Base-by-base conservation (phyloP, 2,888 invertebrate genomes). In the Ommatoiulus sabulosus region DNA sequence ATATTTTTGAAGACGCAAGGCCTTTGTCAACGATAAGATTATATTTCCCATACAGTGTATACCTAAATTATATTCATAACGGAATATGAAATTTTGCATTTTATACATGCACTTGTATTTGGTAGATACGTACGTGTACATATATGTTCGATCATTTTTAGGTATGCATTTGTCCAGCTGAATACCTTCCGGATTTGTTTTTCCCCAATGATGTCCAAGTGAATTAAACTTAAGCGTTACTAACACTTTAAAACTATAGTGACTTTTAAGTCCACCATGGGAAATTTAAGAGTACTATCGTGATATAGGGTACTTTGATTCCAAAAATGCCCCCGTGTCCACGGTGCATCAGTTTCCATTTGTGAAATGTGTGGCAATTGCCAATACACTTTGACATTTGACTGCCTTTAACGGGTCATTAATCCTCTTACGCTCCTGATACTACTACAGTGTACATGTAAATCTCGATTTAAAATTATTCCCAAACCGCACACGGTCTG, bases 401-500 rank as follows among this genome's bases (percentile, higher is more conserved):
- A 24, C n/a, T 24, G 72, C 20, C 24, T 72, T 24, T 72, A n/a
- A 24, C 20, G 15, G n/a, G n/a, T n/a, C 63, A 63, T 63, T 63
- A 63, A 63, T 63, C 63, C n/a, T n/a, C 63, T 63, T 63, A 63
- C 17, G 20, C 20, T 72, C 72, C 8, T 72, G 72, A 72, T 72
- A 24, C 20, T n/a, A n/a, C n/a, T n/a, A n/a, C n/a, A n/a, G n/a
- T n/a, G n/a, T 24, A 72, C 72, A n/a, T 63, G 72, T 24, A 24
- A 20, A 72, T 72, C 24, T 24, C 10, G 72, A 8, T 72, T 72
- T 72, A 24, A 72, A 72, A 72, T 72, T 72, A 72, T 24, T 24
- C 72, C 20, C 72, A 72, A 72, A 72, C 72, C 20, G 10, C 72
- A 20, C 72, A 24, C 8, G 72, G 72, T 20, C 5, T 72, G 7